Evolutionary conservation across 2,113 vertebrate species (phyloP), one percentile per base, ranked within the genome.

Genomic region (Parus major): DNA sequence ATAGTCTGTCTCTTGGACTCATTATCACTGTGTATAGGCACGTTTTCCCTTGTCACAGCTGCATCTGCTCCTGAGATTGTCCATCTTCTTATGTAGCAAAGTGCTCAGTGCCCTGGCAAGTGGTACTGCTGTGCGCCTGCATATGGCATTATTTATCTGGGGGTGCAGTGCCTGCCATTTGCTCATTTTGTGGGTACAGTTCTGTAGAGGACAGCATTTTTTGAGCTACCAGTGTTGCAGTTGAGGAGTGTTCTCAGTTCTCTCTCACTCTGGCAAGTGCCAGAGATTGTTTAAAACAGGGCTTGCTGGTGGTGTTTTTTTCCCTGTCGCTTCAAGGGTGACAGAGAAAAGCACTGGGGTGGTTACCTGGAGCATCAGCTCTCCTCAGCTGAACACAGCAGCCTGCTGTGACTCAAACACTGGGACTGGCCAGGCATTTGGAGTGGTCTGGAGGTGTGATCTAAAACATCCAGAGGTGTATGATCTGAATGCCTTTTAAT

Each of bases 361-460:
- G n/a, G 15, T 86, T 75, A 56, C 39, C 13, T 63, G 44, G 47
- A 35, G 15, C 8, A 1, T 93, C 22, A 31, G 23, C 64, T 88
- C 59, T 6, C 25, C 44, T 77, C 8, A 42, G 59, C 29, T 47
- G n/a, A 77, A 29, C 47, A 13, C 42, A 55, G 53, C 53, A 41
- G 33, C 23, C 53, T 70, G 28, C 60, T 68, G 33, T 47, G 41
- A n/a, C 47, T 46, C 7, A 20, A 39, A 12, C 1, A 18, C 0
- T 4, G 73, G 44, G 17, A 24, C 5, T 0, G 0, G 15, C 12
- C 0, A 1, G 46, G 12, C 10, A 1, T 25, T 22, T 0, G 7
- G 61, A 73, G 42, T 4, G 2, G 35, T 33, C 46, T 47, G 23
- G 22, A 7, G 42, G n/a, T 76, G 39, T 90, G 35, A 61, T 61